Evolutionary conservation across 2,113 vertebrate species (phyloP), one percentile per base, ranked within the genome.

Genomic region (Mus spicilegus): DNA sequence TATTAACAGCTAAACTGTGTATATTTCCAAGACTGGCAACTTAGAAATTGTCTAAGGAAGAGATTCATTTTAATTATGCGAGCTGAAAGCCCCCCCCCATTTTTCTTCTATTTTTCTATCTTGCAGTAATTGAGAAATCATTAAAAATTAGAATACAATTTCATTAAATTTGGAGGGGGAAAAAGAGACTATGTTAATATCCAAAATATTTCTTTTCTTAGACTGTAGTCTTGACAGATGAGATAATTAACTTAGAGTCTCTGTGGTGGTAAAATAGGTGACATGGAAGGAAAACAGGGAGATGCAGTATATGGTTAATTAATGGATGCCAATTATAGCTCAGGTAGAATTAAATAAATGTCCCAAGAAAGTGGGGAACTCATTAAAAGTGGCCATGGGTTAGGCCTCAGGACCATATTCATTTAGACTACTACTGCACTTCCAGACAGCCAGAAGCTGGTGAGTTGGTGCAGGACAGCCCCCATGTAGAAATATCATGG

Each of bases 91-190:
- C 26, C 0, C 9, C 80, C 80, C 22, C 13, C 0, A 4, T 85
- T 61, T 26, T 65, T 51, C 82, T 89, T 58, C 72, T 96, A 88
- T 95, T 96, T 95, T 84, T 95, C 77, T 67, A 82, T 90, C 88
- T 96, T 96, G 69, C 51, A 78, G 70, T 96, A 96, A 97, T 97
- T 96, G 95, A 97, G 94, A 96, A 97, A 95, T 97, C 97, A 97
- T 95, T 97, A 87, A 97, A 95, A 96, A 92, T 95, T 96, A 84
- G 88, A 97, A 96, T 91, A 93, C 49, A 95, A 56, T 93, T 96
- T 88, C 36, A 75, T 97, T 97, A 95, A 91, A 95, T 82, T 92
- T 92, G 90, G 73, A 69, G 28, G 58, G 9, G 7, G 28, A 54
- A 95, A 89, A 89, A 90, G 86, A 97, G 84, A 89, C 46, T 85